A percentile compares a stretch with the other conserved stretches of the same genome.
Conservation (phyloP, 2,888 invertebrate genomes). For the Stramonita haemastoma region DNA sequence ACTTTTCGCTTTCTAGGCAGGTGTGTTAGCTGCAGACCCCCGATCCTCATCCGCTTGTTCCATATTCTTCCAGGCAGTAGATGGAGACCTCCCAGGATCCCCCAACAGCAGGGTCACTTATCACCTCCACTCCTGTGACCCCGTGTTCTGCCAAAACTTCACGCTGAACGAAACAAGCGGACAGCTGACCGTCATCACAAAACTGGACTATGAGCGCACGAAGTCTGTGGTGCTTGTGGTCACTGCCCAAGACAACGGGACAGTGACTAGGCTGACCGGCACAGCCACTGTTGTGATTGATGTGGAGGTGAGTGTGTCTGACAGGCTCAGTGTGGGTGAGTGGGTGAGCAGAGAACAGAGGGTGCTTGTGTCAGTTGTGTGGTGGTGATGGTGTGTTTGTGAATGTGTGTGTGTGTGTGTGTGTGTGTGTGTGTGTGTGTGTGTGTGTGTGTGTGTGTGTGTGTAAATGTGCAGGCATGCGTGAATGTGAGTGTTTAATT, state of each 20-base stretch:
- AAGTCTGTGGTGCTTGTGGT: neutral
- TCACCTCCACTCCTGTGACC: neutral
- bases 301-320: neutral
- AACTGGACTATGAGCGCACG: conserved; percentile 15
- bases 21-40: too few species aligned
- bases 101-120: conserved; percentile 26
- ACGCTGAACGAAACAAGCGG: conserved; percentile 1
- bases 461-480: neutral
- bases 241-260: conserved; percentile 14
- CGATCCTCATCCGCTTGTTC: neutral
- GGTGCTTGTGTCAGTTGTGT: too few species aligned
- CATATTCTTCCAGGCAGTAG: conserved; percentile 10
- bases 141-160: neutral
- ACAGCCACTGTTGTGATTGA: neutral
- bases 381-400: neutral
- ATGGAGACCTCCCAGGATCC: neutral
- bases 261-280: neutral
- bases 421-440: neutral
- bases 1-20: too few species aligned
- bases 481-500: too few species aligned
- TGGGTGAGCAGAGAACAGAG: neutral
- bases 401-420: conserved; percentile 29
- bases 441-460: neutral
- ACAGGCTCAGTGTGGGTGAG: neutral
- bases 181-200: neutral